phyloP scores from a whole-genome alignment of 1,140 invertebrate species.

The Ceratina calcarata region DNA sequence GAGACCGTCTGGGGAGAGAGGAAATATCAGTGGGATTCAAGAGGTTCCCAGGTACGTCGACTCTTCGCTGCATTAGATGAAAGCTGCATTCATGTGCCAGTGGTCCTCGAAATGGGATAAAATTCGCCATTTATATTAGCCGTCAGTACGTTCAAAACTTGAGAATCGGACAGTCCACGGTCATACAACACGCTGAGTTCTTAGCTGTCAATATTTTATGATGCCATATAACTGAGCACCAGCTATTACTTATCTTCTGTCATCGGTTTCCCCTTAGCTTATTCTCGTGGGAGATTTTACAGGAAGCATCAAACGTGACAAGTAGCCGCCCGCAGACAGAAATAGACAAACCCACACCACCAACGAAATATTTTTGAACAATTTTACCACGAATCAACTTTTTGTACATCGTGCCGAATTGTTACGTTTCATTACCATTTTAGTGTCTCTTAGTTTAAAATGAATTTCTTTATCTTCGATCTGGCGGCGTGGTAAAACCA shows the following conservation, averaged over 20 bases:
- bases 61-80: neutral
- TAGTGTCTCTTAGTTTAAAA: neutral
- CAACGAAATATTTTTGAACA: neutral
- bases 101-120: neutral
- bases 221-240: constrained; percentile 24
- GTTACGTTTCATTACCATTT: too few relatives aligned
- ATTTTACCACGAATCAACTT: neutral
- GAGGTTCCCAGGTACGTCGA: neutral
- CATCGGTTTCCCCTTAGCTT: constrained; percentile 35
- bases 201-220: constrained; percentile 19
- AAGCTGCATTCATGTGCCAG: neutral
- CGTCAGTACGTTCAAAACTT: constrained; percentile 14
- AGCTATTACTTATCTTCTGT: constrained; percentile 9
- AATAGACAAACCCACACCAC: neutral
- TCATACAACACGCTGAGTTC: constrained; percentile 34
- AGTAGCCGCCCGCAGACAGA: neutral
- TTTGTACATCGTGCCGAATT: neutral
- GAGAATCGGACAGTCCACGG: neutral
- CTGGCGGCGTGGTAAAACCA: too few relatives aligned
- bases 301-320: constrained; percentile 16
- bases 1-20: neutral
- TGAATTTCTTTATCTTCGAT: neutral
- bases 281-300: neutral
- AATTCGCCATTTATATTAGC: constrained; percentile 13
- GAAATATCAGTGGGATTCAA: neutral